Conservation (phyloP, 2,797 vertebrate species). For the Acanthiza pusilla region DNA sequence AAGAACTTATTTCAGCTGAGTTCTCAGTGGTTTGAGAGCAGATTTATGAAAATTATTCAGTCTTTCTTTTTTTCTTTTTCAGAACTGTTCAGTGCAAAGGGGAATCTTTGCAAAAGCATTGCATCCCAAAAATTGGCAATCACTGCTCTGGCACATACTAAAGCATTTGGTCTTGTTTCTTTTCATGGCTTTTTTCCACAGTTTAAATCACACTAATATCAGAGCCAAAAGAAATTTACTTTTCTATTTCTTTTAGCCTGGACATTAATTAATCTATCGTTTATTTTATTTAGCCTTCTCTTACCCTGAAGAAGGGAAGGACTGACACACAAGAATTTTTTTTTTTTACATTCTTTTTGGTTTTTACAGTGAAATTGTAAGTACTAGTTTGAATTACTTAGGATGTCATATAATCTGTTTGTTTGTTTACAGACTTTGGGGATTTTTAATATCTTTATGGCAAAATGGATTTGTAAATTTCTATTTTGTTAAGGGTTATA, state of each 20-base stretch:
- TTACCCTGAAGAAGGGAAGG: not conserved
- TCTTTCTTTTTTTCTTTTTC: not conserved
- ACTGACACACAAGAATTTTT: not conserved
- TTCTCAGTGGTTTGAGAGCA: not conserved
- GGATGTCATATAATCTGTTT: not conserved
- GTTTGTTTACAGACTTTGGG: not conserved
- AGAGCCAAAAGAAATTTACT: not conserved
- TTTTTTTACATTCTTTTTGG: not conserved
- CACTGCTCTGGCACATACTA: not conserved
- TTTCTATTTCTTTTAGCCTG: not conserved
- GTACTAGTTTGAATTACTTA: not conserved
- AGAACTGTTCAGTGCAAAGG: not conserved
- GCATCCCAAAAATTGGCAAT: not conserved
- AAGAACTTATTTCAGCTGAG: not conserved
- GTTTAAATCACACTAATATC: not conserved
- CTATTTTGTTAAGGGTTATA: not conserved
- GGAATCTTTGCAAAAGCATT: not conserved
- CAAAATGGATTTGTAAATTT: not conserved
- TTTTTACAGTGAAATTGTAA: not conserved
- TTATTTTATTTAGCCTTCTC: not conserved
- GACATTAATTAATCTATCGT: not conserved
- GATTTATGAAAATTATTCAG: not conserved
- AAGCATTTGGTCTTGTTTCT: constrained; percentile 7
- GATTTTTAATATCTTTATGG: not conserved
- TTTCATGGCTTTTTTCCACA: not conserved